Evolutionary conservation across 2,797 vertebrate genomes (phyloP).

Genomic region (Meriones psammophilus): DNA sequence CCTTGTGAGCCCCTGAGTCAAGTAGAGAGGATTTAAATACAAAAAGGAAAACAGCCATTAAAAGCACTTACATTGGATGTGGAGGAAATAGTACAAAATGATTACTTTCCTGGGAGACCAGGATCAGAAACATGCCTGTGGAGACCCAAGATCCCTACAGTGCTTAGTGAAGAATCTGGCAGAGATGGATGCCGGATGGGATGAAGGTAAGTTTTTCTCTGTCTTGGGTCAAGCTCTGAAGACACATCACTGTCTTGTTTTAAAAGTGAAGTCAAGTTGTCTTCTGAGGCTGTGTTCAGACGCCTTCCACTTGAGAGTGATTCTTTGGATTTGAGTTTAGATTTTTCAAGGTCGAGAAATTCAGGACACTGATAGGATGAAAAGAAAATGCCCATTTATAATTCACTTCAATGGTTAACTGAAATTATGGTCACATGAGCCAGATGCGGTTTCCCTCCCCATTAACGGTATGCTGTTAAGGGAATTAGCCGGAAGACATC

Average conservation of each 20-base stretch:
- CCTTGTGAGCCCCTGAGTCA: conserved; percentile 97
- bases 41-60: conserved; percentile 91
- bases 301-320: conserved; percentile 90
- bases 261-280: conserved; percentile 93
- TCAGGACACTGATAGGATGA: conserved; percentile 90
- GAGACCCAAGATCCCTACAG: conserved; percentile 90
- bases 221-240: conserved; percentile 87
- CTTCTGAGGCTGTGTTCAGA: conserved; percentile 90
- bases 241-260: conserved; percentile 89
- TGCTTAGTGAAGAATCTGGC: conserved; percentile 91
- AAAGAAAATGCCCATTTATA: conserved; percentile 64
- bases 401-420: conserved; percentile 19
- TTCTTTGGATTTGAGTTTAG: conserved; percentile 95
- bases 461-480: conserved; percentile 2
- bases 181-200: conserved; percentile 94
- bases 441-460: neutral
- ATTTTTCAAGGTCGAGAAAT: conserved; percentile 91
- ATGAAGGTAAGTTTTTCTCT: conserved; percentile 91
- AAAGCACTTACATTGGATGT: conserved; percentile 92
- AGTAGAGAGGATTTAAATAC: conserved; percentile 93
- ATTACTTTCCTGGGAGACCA: conserved; percentile 94
- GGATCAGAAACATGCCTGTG: conserved; percentile 95
- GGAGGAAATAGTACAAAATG: conserved; percentile 90
- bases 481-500: neutral
- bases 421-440: conserved; percentile 12